Evolutionary conservation across 2,888 invertebrate species (phyloP), one percentile per base, ranked within the genome.

Genomic region (Branchipolynoe longqiensis): DNA sequence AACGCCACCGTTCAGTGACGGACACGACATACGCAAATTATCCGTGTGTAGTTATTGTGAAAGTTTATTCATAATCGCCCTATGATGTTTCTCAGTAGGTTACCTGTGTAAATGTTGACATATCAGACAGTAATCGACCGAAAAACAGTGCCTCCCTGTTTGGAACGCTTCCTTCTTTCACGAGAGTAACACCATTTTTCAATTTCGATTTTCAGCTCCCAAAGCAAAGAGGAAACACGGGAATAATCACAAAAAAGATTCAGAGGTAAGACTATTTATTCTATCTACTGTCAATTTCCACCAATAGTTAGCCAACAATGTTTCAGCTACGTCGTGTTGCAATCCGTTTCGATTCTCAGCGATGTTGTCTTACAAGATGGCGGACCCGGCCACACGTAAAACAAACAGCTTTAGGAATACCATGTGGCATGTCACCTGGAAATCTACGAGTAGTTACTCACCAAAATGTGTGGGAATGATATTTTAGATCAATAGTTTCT

Each of bases 221-320:
- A 84, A 84, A 31, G 84, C 84, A 18, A 84, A 84, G 54, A 84
- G 84, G 62, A 84, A 84, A 62, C 69, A 62, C 22, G 69, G 69
- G 6, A 25, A 36, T 12, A n/a, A 33, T 18, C 31, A 58, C 25
- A 41, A 41, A 69, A 48, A 31, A 6, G 73, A 84, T 40, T 73
- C 84, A 18, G 69, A 84, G 84, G 84, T 84, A 64, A 69, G 84
- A 48, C 12, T 0, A 3, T 3, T 14, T 84, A 31, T 14, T 59
- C 38, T 69, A 69, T 25, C 12, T 48, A 14, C 1, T 12, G 41
- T 4, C 14, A 48, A 48, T n/a, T 78, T 78, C 33, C 22, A 8
- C 28, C 18, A 69, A 48, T 48, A 8, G 18, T 48, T 25, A 58
- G n/a, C 12, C 14, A 58, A 69, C 33, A 33, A 12, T 33, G 8